Conservation (phyloP, 1,140 invertebrate genomes). For the Cyclina sinensis region DNA sequence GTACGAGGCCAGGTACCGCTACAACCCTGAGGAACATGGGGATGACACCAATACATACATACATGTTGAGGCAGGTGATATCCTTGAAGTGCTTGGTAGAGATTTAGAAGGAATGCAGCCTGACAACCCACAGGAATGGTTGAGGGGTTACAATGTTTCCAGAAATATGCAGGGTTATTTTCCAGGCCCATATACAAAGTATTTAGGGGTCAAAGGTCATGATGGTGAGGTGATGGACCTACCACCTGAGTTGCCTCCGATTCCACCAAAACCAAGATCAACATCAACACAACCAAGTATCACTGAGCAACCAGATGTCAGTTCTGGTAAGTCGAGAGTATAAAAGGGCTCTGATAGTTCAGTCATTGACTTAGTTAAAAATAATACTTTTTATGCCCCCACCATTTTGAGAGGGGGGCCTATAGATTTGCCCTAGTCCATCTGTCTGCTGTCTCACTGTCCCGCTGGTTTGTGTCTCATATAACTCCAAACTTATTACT, state of each 20-base stretch:
- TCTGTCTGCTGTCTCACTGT: too few species aligned
- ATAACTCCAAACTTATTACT: too few species aligned
- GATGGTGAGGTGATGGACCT: slow-evolving; percentile 47
- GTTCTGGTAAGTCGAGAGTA: background rate
- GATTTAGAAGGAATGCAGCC: slow-evolving; percentile 35
- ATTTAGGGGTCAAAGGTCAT: slow-evolving; percentile 53
- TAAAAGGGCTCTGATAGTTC: background rate
- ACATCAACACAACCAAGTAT: slow-evolving; percentile 23
- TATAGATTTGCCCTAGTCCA: too few species aligned
- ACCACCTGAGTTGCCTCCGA: slow-evolving; percentile 29
- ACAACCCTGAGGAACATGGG: slow-evolving; percentile 49
- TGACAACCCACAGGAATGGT: slow-evolving; percentile 50
- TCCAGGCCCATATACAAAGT: slow-evolving; percentile 63
- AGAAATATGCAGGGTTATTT: slow-evolving; percentile 57
- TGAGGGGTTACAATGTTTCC: slow-evolving; percentile 56
- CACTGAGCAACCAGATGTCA: background rate
- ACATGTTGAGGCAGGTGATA: slow-evolving; percentile 48
- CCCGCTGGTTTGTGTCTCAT: too few species aligned
- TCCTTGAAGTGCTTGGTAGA: slow-evolving; percentile 44
- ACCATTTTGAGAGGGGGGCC: too few species aligned
- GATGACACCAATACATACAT: slow-evolving; percentile 44
- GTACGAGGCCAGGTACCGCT: slow-evolving; percentile 61
- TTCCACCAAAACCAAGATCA: slow-evolving; percentile 53
- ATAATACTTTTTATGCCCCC: background rate
- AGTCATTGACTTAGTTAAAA: background rate